Percentiles rank a stretch among this genome's conserved stretches.
phyloP scores from a whole-genome alignment of 1,140 invertebrate species.

The Caenorhabditis briggsae region DNA sequence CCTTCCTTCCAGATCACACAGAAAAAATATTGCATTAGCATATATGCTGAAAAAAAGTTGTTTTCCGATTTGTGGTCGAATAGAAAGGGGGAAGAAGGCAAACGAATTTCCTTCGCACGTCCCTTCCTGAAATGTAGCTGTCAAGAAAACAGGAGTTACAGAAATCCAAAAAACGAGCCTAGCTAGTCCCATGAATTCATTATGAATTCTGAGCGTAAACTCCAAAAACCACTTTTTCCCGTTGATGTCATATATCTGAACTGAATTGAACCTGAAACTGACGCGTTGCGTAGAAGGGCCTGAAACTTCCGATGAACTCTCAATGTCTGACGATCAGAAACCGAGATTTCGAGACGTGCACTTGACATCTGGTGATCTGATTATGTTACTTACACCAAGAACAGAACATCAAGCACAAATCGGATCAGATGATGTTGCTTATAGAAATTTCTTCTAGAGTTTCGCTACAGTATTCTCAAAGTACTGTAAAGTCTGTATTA shows the following conservation, averaged over 20 bases:
- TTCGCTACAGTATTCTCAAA: no score
- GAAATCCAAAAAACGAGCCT: not conserved
- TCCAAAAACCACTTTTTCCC: slow-evolving; percentile 8
- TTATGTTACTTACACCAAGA: not conserved
- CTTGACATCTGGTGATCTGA: not conserved
- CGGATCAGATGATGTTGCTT: no score
- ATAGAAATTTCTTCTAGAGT: no score
- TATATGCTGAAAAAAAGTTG: slow-evolving; percentile 14
- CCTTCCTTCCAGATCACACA: not conserved
- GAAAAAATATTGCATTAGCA: slow-evolving; percentile 27
- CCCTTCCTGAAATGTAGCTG: not conserved
- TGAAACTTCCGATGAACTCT: slow-evolving; percentile 21
- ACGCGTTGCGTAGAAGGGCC: not conserved
- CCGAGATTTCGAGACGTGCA: not conserved
- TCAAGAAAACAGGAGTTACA: slow-evolving; percentile 13
- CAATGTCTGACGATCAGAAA: not conserved
- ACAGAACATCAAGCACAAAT: no score
- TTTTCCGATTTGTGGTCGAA: slow-evolving; percentile 26
- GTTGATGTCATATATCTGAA: not conserved
- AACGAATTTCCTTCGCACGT: slow-evolving; percentile 3
- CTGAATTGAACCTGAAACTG: slow-evolving; percentile 2
- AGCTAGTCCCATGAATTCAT: no score
- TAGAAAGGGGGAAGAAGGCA: not conserved
- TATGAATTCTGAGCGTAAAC: not conserved
- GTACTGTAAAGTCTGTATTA: no score